Conservation (phyloP, 2,113 vertebrate genomes). For the Cranoglanis bouderius region DNA sequence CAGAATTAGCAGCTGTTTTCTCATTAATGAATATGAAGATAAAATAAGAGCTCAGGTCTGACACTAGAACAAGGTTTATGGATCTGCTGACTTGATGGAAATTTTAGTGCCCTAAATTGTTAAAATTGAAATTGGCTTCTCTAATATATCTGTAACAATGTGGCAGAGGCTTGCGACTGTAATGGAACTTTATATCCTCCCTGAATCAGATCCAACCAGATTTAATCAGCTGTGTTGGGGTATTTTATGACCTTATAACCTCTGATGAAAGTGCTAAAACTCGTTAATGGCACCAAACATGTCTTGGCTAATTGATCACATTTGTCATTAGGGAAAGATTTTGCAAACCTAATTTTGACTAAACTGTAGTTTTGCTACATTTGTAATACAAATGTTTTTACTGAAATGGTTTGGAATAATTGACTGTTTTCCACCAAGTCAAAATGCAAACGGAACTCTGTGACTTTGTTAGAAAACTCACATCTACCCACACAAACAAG, state of each 20-base stretch:
- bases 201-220: neutral
- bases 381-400: neutral
- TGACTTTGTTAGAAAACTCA: neutral
- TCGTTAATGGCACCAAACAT: neutral
- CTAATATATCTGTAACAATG: conserved; percentile 6
- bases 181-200: neutral
- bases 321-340: neutral
- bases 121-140: neutral
- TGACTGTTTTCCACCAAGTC: neutral
- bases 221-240: neutral
- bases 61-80: neutral
- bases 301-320: neutral
- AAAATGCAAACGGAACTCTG: neutral
- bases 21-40: neutral
- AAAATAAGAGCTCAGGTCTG: neutral
- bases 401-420: neutral
- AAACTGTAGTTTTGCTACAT: neutral
- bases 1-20: neutral
- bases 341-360: neutral
- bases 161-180: neutral
- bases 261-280: neutral
- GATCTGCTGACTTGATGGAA: neutral
- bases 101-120: neutral
- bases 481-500: neutral
- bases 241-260: conserved; percentile 1